Percentiles rank a stretch among this genome's conserved stretches.
phyloP scores from a whole-genome alignment of 2,113 vertebrate species.

The Gnathonemus echidnorhynchus region DNA sequence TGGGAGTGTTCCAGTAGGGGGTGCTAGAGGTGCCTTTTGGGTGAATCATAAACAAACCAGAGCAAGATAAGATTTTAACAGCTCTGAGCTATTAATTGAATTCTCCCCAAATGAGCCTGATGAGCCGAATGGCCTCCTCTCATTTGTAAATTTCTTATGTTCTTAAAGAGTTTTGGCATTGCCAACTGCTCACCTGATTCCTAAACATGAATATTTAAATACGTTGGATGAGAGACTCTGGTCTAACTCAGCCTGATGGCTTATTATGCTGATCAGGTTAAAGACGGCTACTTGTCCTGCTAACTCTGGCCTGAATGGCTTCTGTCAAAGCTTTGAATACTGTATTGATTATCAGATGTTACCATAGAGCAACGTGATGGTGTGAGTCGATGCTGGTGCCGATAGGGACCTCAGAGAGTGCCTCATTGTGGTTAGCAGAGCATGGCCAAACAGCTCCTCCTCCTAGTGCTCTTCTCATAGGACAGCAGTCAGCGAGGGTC shows the following conservation, averaged over 20 bases:
- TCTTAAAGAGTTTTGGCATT: background rate
- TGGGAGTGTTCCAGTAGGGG: background rate
- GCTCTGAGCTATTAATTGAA: no score
- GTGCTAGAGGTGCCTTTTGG: constrained; percentile 2
- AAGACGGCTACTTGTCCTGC: background rate
- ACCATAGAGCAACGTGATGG: background rate
- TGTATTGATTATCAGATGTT: background rate
- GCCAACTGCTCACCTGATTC: background rate
- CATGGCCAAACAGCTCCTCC: background rate
- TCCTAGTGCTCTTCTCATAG: background rate
- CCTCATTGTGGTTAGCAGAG: background rate
- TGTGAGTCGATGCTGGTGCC: background rate
- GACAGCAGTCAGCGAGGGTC: background rate
- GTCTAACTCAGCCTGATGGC: background rate
- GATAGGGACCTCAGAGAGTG: background rate
- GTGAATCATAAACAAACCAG: background rate
- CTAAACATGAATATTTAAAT: background rate
- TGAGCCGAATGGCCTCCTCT: no score
- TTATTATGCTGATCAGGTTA: background rate
- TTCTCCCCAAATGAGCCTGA: no score
- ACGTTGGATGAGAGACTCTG: background rate
- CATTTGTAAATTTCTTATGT: no score
- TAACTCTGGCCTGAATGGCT: background rate
- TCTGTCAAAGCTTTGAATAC: background rate
- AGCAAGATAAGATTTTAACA: no score